Conservation (phyloP, 2,113 vertebrate genomes). For the Petaurus breviceps region DNA sequence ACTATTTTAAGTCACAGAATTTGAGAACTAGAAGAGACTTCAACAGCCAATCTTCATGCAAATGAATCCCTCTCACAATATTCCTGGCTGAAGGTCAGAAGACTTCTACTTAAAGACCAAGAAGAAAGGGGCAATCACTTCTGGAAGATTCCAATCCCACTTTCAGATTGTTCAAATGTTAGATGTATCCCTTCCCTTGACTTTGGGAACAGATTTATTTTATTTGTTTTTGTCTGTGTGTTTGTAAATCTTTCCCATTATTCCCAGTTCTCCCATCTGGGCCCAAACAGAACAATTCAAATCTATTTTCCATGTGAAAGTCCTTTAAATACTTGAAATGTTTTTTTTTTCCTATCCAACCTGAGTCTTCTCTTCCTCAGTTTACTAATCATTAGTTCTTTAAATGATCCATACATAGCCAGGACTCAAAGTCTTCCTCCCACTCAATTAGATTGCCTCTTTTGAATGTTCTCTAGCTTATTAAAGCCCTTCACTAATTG, state of each 20-base stretch:
- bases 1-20: neutral
- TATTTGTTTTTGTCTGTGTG: no score
- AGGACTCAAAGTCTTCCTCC: neutral
- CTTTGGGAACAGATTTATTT: no score
- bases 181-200: no score
- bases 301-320: neutral
- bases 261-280: neutral
- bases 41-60: neutral
- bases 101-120: neutral
- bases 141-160: neutral
- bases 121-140: neutral
- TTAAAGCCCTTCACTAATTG: no score
- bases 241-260: no score
- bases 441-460: neutral
- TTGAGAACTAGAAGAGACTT: neutral
- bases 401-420: neutral
- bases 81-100: neutral
- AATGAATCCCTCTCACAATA: neutral
- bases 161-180: neutral
- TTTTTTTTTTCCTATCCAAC: neutral
- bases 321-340: neutral
- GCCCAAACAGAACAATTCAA: neutral
- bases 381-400: neutral
- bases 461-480: neutral
- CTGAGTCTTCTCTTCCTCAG: neutral